Percentiles rank a stretch among this genome's conserved stretches.
These are phyloP conservation scores for Myiozetetes cayanensis DNA, from an alignment of 2,113 vertebrate species.

Conservation along the genomic window DNA sequence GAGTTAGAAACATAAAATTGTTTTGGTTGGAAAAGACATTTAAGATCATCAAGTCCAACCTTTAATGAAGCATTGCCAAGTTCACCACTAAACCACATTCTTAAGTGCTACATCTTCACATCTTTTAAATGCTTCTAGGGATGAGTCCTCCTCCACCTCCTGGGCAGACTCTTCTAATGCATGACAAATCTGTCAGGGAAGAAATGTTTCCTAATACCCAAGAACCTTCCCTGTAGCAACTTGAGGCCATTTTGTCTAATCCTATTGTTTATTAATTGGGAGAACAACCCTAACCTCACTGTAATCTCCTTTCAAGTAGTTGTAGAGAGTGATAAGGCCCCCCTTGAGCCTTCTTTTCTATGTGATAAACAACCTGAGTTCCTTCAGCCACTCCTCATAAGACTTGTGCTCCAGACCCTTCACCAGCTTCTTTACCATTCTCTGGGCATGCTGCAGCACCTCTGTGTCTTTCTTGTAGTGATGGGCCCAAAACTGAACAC, in stretches of 20 bases:
- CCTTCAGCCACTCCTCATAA: neutral
- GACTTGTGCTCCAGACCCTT: neutral
- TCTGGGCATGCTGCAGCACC: neutral
- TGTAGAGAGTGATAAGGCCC: too few species aligned
- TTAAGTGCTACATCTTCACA: neutral
- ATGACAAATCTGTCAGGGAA: neutral
- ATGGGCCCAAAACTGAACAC: neutral
- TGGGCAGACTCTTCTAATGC: neutral
- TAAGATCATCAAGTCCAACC: neutral
- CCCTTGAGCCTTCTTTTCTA: neutral
- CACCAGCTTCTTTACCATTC: neutral
- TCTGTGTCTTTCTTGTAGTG: neutral
- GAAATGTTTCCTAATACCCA: neutral
- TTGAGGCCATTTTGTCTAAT: neutral
- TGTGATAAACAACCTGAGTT: neutral
- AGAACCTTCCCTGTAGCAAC: neutral
- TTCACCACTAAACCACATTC: neutral
- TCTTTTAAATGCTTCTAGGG: neutral
- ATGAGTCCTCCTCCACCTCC: neutral
- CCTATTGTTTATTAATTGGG: neutral
- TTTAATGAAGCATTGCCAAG: neutral
- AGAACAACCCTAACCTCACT: neutral
- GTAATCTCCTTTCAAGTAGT: neutral
- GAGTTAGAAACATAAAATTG: neutral
- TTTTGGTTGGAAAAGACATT: neutral